These are phyloP conservation scores for Miltochrista miniata DNA, from an alignment of 2,888 invertebrate species.

Conservation along the genomic window DNA sequence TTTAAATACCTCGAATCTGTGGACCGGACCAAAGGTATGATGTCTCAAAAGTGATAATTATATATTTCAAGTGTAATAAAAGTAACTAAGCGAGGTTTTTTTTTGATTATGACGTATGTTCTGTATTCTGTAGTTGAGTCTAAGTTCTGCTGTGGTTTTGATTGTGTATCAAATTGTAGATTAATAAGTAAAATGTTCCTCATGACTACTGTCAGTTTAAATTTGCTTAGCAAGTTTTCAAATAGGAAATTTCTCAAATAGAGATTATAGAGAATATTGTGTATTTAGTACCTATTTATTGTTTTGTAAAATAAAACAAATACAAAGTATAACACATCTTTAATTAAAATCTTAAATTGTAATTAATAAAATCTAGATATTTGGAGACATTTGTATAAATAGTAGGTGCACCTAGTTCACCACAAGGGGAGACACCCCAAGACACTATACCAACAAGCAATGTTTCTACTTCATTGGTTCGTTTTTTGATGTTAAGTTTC, in stretches of 20 bases:
- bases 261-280: too few relatives aligned
- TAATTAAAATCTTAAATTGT: constrained; percentile 11
- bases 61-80: too few relatives aligned
- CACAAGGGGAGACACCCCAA: constrained; percentile 82
- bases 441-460: constrained; percentile 80
- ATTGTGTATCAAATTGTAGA: neutral
- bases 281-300: constrained; percentile 2
- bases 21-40: too few relatives aligned
- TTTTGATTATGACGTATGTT: too few relatives aligned
- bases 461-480: constrained; percentile 1
- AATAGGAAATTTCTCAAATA: neutral
- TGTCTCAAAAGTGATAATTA: too few relatives aligned
- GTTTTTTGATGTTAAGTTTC: constrained; percentile 1
- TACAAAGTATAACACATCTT: neutral
- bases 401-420: constrained; percentile 75
- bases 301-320: constrained; percentile 15
- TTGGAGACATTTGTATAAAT: constrained; percentile 79
- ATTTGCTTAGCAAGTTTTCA: neutral
- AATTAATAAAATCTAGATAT: constrained; percentile 74
- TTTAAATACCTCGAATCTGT: too few relatives aligned
- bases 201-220: too few relatives aligned
- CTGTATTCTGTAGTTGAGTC: too few relatives aligned
- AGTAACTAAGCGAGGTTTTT: too few relatives aligned
- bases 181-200: neutral
- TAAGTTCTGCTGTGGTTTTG: neutral